Evolutionary conservation across 2,113 vertebrate species (phyloP).

Genomic region (Heteronetta atricapilla): DNA sequence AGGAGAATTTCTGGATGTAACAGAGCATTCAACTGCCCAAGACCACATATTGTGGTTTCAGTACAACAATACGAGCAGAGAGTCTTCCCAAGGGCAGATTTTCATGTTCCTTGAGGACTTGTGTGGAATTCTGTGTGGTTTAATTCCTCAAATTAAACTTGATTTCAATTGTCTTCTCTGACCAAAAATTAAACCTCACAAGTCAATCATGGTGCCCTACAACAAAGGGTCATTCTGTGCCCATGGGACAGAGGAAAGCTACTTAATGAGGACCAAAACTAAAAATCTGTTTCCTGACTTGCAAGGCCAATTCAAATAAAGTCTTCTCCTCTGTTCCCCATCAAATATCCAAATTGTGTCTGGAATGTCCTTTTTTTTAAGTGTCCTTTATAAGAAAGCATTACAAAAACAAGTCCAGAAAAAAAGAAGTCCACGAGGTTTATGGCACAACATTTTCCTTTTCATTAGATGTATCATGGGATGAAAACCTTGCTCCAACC

Average conservation of each 20-base stretch:
- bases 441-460: neutral
- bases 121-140: neutral
- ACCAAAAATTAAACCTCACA: neutral
- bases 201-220: neutral
- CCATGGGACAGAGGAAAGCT: neutral
- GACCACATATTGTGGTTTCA: neutral
- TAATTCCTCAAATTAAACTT: neutral
- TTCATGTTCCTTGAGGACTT: neutral
- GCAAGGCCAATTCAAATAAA: rapidly evolving
- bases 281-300: neutral
- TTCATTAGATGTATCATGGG: neutral
- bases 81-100: neutral
- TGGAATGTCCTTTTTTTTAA: neutral
- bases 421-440: neutral
- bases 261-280: neutral
- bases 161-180: neutral
- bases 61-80: neutral
- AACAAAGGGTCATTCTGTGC: neutral
- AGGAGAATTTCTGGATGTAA: neutral
- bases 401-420: neutral
- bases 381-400: rapidly evolving
- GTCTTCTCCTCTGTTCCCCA: neutral
- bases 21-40: neutral
- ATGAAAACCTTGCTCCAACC: neutral
- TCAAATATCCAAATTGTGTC: neutral